phyloP scores from a whole-genome alignment of 2,888 invertebrate genomes.

The Morpho achilles region DNA sequence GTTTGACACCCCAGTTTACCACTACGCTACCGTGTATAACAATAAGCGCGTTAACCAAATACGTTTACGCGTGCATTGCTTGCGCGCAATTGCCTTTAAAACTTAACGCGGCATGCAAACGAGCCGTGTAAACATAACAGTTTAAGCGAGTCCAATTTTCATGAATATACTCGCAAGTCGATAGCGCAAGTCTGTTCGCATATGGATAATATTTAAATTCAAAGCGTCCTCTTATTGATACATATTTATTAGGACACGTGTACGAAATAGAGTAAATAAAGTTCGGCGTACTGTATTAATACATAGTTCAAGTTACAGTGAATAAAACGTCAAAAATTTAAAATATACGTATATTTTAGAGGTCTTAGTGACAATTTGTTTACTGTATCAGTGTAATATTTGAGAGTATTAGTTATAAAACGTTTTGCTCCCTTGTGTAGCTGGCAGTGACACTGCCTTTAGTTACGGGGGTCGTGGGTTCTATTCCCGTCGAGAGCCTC shows the following conservation, averaged over 20 bases:
- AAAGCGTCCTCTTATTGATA: constrained; percentile 19
- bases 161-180: constrained; percentile 5
- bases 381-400: too few relatives aligned
- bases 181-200: constrained; percentile 5
- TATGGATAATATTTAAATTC: constrained; percentile 20
- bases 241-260: constrained; percentile 28
- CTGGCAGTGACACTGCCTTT: too few relatives aligned
- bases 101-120: constrained; percentile 41
- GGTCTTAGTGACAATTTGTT: too few relatives aligned
- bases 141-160: constrained; percentile 36
- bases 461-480: too few relatives aligned
- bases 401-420: too few relatives aligned
- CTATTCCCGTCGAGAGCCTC: too few relatives aligned
- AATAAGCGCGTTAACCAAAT: constrained; percentile 15
- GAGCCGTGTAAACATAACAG: constrained; percentile 56
- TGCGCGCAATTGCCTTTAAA: constrained; percentile 33
- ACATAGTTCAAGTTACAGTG: constrained; percentile 5
- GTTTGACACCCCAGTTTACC: too few relatives aligned
- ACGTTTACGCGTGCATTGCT: constrained; percentile 24
- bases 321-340: neutral
- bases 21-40: neutral
- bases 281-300: neutral
- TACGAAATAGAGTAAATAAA: constrained; percentile 3
- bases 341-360: neutral
- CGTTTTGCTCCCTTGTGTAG: too few relatives aligned